These are phyloP conservation scores for Cyprinodon brontotheroides DNA, from an alignment of 2,113 vertebrate species.

Conservation along the genomic window DNA sequence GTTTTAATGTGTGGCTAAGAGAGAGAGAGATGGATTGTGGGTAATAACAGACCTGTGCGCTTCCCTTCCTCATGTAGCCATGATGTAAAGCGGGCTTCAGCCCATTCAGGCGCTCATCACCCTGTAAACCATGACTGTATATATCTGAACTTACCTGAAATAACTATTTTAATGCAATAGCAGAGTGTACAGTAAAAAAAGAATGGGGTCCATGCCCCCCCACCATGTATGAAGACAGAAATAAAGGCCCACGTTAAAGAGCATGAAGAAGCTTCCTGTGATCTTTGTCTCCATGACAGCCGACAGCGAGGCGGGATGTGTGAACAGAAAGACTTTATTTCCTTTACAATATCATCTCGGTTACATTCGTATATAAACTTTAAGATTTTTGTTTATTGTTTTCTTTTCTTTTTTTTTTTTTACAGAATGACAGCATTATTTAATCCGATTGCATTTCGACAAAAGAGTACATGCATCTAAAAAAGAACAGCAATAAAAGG, in stretches of 20 bases:
- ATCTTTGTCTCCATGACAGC: background rate
- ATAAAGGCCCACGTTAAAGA: slow-evolving; percentile 75
- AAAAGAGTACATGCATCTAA: slow-evolving; percentile 69
- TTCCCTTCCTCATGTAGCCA: slow-evolving; percentile 10
- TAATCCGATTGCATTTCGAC: slow-evolving; percentile 68
- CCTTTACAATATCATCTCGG: slow-evolving; percentile 77
- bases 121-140: slow-evolving; percentile 39
- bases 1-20: too few species aligned
- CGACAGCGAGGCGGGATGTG: background rate
- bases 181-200: slow-evolving; percentile 59
- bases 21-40: too few species aligned
- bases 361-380: slow-evolving; percentile 79
- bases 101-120: slow-evolving; percentile 22
- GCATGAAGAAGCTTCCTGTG: slow-evolving; percentile 60
- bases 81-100: background rate
- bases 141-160: slow-evolving; percentile 56
- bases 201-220: slow-evolving; percentile 42
- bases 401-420: slow-evolving; percentile 41
- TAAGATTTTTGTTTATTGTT: slow-evolving; percentile 55
- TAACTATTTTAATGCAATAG: slow-evolving; percentile 70
- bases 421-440: slow-evolving; percentile 69
- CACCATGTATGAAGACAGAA: slow-evolving; percentile 65
- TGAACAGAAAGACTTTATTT: slow-evolving; percentile 77
- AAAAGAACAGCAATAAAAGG: slow-evolving; percentile 68
- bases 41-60: too few species aligned